Percentiles rank a stretch among this genome's conserved stretches.
These are phyloP conservation scores for Ginglymostoma cirratum DNA, from an alignment of 2,113 vertebrate species.

Conservation along the genomic window DNA sequence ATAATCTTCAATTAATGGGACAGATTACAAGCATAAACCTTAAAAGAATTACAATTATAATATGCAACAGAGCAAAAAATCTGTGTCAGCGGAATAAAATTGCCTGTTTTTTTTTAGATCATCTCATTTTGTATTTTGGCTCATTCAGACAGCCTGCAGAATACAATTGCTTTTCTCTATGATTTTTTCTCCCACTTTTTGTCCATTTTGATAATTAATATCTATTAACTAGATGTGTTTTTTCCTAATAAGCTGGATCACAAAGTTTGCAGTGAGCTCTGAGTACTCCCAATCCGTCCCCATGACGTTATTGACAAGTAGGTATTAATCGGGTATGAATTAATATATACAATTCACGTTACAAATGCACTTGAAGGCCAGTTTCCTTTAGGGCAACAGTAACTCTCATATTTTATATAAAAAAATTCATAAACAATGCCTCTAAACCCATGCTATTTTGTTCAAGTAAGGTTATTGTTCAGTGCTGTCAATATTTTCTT, in stretches of 20 bases:
- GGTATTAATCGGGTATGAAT: background rate
- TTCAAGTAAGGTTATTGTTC: background rate
- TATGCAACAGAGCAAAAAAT: background rate
- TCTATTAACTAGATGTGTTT: background rate
- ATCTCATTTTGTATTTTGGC: background rate
- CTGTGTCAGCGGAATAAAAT: background rate
- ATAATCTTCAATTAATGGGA: background rate
- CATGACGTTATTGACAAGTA: conserved; percentile 16
- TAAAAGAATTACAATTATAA: background rate
- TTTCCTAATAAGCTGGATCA: background rate
- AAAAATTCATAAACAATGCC: background rate
- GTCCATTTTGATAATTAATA: background rate
- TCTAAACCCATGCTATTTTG: background rate
- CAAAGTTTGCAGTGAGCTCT: background rate
- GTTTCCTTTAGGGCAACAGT: background rate
- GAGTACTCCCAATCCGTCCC: background rate
- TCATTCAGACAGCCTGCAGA: background rate
- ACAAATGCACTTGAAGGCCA: background rate
- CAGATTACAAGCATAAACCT: background rate
- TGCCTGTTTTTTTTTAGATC: background rate
- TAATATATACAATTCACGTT: background rate
- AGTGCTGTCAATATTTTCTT: background rate
- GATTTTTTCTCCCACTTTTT: background rate
- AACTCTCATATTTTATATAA: background rate
- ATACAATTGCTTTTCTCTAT: background rate